phyloP scores from a whole-genome alignment of 2,888 invertebrate genomes.

The Aelia acuminata region DNA sequence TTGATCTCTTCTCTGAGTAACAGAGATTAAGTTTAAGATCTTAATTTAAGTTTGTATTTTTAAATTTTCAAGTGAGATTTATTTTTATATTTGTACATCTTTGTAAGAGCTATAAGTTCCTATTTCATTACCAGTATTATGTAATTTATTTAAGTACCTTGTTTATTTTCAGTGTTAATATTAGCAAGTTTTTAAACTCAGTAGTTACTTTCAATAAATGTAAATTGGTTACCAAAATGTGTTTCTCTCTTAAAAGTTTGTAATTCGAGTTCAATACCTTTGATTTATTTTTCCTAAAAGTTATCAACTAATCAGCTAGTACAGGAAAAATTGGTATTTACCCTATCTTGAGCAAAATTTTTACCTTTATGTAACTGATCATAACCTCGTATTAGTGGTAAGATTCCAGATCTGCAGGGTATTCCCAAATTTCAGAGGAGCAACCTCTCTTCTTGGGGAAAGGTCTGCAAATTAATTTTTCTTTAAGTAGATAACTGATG shows the following conservation, averaged over 20 bases:
- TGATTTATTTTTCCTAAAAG: too few relatives aligned
- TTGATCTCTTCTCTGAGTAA: slow-evolving; percentile 45
- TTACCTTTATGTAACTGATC: too few relatives aligned
- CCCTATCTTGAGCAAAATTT: too few relatives aligned
- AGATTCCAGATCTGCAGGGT: too few relatives aligned
- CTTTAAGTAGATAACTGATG: too few relatives aligned
- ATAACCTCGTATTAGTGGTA: too few relatives aligned
- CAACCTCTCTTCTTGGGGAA: too few relatives aligned
- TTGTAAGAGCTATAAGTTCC: slow-evolving; percentile 45
- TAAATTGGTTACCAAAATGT: slow-evolving; percentile 45
- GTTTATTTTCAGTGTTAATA: slow-evolving; percentile 46
- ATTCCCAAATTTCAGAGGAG: too few relatives aligned
- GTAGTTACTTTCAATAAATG: slow-evolving; percentile 40
- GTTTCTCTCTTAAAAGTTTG: background rate
- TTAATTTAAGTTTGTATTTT: slow-evolving; percentile 53
- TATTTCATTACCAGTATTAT: slow-evolving; percentile 55
- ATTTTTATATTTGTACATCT: slow-evolving; percentile 57
- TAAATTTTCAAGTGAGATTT: slow-evolving; percentile 51
- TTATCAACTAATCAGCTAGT: too few relatives aligned
- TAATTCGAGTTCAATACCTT: background rate
- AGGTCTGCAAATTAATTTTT: too few relatives aligned
- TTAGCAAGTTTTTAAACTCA: slow-evolving; percentile 33
- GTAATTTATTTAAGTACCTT: slow-evolving; percentile 53
- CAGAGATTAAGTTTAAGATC: slow-evolving; percentile 50
- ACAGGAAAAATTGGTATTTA: too few relatives aligned